Base-by-base conservation (phyloP, 2,113 vertebrate species). In the Psittacula cyanocephala region DNA sequence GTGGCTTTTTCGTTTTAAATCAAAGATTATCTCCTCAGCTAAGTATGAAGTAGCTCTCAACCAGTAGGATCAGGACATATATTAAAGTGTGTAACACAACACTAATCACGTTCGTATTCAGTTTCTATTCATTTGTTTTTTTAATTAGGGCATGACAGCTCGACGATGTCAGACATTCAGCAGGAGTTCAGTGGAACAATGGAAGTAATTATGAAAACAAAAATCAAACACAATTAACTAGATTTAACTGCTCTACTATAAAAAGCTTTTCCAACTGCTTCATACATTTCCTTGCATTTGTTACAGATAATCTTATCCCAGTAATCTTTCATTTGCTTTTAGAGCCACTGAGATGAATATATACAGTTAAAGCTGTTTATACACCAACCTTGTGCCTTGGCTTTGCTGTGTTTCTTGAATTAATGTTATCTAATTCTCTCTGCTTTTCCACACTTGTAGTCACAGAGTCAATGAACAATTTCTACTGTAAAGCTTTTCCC, bases 191-290 rank as follows among this genome's bases (percentile, higher is more conserved):
- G 29, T 63, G 28, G 74, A 95, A 96, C 89, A 93, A 94, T 39
- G 53, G 70, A 89, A 93, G 65, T 49, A 93, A 97, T 96, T 95
- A 95, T 39, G 75, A 92, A 91, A 94, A 95, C 69, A 88, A 93
- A 94, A 94, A 86, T 55, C 76, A 86, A 91, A 76, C 23, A 52
- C 71, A 92, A 82, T 87, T 92, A 93, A 91, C 88, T 89, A 76
- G 19, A 80, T 60, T 72, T 86, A 81, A 85, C 72, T 44, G 28
- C 68, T 91, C 19, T 53, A 50, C 78, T 88, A 79, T 80, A 88
- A 96, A 94, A 93, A 93, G 78, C 89, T 91, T 91, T 94, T 74
- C 78, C 63, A 91, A 96, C 44, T 27, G 41, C 57, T 88, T 95
- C 68, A 85, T 69, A 82, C 44, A 88, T 92, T 91, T 87, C 53